Evolutionary conservation across 2,888 invertebrate genomes (phyloP).

Genomic region (Hoplodrina ambigua): DNA sequence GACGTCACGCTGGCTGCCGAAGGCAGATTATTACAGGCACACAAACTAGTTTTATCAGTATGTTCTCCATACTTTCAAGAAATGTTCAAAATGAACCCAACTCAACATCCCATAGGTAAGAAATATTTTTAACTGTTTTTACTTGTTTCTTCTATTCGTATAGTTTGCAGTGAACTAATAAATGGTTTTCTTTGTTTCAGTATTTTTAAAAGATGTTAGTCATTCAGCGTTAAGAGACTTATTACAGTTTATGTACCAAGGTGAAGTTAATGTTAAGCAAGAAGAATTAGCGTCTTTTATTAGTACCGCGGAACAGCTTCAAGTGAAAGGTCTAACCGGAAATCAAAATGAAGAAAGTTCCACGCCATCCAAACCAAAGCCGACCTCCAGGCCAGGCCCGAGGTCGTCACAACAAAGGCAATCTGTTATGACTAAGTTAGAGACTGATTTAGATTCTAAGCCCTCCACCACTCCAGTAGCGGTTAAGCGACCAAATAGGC

Average conservation of each 20-base stretch:
- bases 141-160: conserved; percentile 1
- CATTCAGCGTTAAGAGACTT: conserved; percentile 93
- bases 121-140: conserved; percentile 8
- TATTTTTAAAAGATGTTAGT: conserved; percentile 93
- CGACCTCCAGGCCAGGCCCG: conserved; percentile 91
- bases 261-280: conserved; percentile 93
- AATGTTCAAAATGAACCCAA: conserved; percentile 93
- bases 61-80: conserved; percentile 94
- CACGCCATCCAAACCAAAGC: conserved; percentile 90
- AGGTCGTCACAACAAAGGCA: conserved; percentile 92
- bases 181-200: conserved; percentile 82
- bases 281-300: conserved; percentile 93
- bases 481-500: conserved; percentile 92
- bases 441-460: conserved; percentile 91
- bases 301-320: conserved; percentile 93
- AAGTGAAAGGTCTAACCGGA: conserved; percentile 93
- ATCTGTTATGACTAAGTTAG: conserved; percentile 91
- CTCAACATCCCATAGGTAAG: conserved; percentile 92
- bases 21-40: conserved; percentile 93
- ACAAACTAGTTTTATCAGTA: conserved; percentile 93
- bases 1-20: conserved; percentile 93
- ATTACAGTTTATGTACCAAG: conserved; percentile 93
- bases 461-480: conserved; percentile 91
- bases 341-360: conserved; percentile 91
- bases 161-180: conserved; percentile 17